Percentiles rank a stretch among this genome's conserved stretches.
Conservation (phyloP, 2,113 vertebrate genomes). For the Barbus barbus region DNA sequence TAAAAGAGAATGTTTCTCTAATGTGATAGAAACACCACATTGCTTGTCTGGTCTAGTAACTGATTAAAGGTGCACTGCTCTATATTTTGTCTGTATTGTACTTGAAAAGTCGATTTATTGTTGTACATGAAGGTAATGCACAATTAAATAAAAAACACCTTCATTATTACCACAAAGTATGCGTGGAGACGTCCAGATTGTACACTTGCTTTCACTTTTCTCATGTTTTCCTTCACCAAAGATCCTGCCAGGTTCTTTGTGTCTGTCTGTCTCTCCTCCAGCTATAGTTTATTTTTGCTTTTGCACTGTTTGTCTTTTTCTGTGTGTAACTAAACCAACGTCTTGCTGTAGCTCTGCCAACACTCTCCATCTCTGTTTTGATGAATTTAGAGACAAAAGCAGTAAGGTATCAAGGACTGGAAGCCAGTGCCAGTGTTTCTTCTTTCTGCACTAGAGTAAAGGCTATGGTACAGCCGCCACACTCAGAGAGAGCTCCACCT, state of each 20-base stretch:
- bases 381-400: conserved; percentile 76
- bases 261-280: conserved; percentile 34
- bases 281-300: conserved; percentile 32
- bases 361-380: conserved; percentile 72
- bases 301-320: conserved; percentile 34
- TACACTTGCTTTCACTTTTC: not conserved
- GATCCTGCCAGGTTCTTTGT: not conserved
- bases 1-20: not conserved
- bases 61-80: conserved; percentile 16
- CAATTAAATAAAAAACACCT: conserved; percentile 31
- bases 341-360: conserved; percentile 63
- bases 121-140: conserved; percentile 23
- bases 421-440: conserved; percentile 76
- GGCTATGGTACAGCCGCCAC: conserved; percentile 58
- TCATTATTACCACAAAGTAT: not conserved
- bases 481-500: conserved; percentile 47
- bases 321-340: conserved; percentile 56
- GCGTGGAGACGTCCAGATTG: not conserved
- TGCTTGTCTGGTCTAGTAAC: conserved; percentile 13
- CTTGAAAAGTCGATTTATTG: not conserved
- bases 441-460: conserved; percentile 73
- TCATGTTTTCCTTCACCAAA: not conserved
- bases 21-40: not conserved
- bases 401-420: conserved; percentile 70
- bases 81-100: conserved; percentile 19